phyloP scores from a whole-genome alignment of 2,113 vertebrate genomes.

The Dendrocopos noguchii region DNA sequence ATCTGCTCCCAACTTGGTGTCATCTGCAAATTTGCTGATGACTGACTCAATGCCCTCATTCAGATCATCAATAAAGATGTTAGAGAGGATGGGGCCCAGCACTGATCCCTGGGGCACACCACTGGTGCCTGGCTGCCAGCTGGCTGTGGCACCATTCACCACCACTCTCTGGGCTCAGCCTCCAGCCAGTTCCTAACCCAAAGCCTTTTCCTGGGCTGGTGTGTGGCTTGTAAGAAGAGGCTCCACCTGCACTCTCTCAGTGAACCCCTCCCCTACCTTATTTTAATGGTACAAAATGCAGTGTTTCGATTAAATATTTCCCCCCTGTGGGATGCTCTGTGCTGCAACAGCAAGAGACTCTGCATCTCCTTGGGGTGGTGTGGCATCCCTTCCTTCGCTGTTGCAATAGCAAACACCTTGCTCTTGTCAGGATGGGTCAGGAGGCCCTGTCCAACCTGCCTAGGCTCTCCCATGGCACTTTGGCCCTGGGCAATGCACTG shows the following conservation, averaged over 20 bases:
- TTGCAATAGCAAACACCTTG: neutral
- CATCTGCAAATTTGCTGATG: too few relatives aligned
- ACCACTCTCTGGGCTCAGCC: too few relatives aligned
- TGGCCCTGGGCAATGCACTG: neutral
- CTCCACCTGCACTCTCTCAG: neutral
- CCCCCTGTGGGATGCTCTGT: fast-evolving
- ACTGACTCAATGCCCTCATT: too few relatives aligned
- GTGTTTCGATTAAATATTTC: neutral
- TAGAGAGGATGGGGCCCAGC: too few relatives aligned
- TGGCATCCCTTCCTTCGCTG: fast-evolving
- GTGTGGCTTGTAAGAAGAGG: neutral
- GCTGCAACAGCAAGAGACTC: neutral
- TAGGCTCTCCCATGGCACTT: neutral
- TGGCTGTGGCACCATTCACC: too few relatives aligned
- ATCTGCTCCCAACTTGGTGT: too few relatives aligned
- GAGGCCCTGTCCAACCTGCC: neutral
- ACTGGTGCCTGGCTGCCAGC: too few relatives aligned
- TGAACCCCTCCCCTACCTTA: neutral
- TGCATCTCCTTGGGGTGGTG: fast-evolving
- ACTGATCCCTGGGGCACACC: too few relatives aligned
- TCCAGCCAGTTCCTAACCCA: too few relatives aligned
- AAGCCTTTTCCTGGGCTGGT: neutral
- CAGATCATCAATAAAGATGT: too few relatives aligned
- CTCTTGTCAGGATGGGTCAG: neutral
- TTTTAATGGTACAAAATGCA: neutral